Conservation (phyloP, 2,888 invertebrate genomes). For the Caenorhabditis sp. region DNA sequence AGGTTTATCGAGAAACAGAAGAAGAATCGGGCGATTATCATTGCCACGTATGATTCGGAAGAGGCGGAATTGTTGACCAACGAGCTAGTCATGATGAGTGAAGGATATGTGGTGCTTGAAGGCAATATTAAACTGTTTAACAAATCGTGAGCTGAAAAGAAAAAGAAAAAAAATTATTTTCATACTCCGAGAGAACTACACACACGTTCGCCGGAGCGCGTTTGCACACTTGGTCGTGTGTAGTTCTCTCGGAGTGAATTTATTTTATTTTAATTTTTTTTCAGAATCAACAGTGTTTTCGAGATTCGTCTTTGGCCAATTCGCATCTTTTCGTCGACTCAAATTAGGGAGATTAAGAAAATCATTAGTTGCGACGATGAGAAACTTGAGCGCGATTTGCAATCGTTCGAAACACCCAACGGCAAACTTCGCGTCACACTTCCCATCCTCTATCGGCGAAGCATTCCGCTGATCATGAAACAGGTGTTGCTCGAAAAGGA, state of each 20-base stretch:
- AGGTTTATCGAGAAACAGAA: conserved; percentile 19
- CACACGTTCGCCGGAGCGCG: too few relatives aligned
- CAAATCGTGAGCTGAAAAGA: conserved; percentile 8
- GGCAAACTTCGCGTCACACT: conserved; percentile 20
- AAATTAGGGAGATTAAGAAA: conserved; percentile 4
- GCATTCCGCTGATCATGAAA: conserved; percentile 7
- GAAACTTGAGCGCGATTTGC: conserved; percentile 7
- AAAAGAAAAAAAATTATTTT: not conserved
- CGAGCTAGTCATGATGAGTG: conserved; percentile 19
- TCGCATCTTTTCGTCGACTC: conserved; percentile 5
- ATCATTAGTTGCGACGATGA: conserved; percentile 6
- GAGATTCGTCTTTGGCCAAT: conserved; percentile 27
- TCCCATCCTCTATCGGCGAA: conserved; percentile 17
- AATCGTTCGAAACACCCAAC: conserved; percentile 24
- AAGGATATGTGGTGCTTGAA: conserved; percentile 21
- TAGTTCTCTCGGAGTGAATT: not conserved
- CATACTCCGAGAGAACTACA: too few relatives aligned
- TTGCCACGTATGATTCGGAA: conserved; percentile 19
- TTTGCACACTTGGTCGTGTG: too few relatives aligned
- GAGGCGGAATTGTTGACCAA: conserved; percentile 22
- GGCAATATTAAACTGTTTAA: conserved; percentile 1
- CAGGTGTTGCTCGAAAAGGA: conserved; percentile 1
- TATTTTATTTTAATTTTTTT: not conserved
- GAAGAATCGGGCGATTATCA: conserved; percentile 9
- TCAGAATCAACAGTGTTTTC: conserved; percentile 23